These are phyloP conservation scores for Stichodactyla helianthus DNA, from an alignment of 64 coral and sea anemone species.

Conservation along the genomic window DNA sequence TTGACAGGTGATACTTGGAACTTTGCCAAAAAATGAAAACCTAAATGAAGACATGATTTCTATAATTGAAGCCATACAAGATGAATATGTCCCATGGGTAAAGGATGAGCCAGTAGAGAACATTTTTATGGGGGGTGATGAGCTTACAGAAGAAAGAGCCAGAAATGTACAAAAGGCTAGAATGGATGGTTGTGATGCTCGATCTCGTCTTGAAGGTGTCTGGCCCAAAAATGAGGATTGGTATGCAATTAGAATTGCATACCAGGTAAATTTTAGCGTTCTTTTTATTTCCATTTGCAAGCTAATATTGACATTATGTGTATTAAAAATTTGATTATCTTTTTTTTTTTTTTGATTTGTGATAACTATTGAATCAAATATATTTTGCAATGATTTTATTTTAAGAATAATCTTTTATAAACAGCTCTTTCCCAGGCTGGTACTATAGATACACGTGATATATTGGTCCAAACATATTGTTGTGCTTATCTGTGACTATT, in stretches of 20 bases:
- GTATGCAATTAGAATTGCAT: slow-evolving; percentile 55
- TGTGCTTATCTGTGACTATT: no score
- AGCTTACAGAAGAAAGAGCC: slow-evolving; percentile 54
- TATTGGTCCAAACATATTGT: no score
- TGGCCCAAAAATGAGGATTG: slow-evolving; percentile 54
- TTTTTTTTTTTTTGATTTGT: no score
- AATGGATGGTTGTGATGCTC: slow-evolving; percentile 10
- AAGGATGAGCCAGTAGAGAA: neutral
- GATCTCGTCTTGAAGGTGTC: slow-evolving; percentile 16
- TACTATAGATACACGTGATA: no score
- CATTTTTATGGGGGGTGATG: slow-evolving; percentile 42
- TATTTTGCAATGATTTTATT: no score
- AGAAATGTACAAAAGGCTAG: slow-evolving; percentile 41
- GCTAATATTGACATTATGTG: no score
- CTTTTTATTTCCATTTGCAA: no score
- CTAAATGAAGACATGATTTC: slow-evolving; percentile 41
- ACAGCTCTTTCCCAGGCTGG: no score
- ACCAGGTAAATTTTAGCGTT: slow-evolving; percentile 25
- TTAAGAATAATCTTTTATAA: no score
- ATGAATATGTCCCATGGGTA: slow-evolving; percentile 11
- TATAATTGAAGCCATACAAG: slow-evolving; percentile 19
- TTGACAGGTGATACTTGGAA: slow-evolving; percentile 15
- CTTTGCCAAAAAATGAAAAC: slow-evolving; percentile 23
- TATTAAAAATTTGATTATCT: no score
- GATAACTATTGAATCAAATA: no score